phyloP scores from a whole-genome alignment of 2,113 vertebrate species.

The Perccottus glenii region DNA sequence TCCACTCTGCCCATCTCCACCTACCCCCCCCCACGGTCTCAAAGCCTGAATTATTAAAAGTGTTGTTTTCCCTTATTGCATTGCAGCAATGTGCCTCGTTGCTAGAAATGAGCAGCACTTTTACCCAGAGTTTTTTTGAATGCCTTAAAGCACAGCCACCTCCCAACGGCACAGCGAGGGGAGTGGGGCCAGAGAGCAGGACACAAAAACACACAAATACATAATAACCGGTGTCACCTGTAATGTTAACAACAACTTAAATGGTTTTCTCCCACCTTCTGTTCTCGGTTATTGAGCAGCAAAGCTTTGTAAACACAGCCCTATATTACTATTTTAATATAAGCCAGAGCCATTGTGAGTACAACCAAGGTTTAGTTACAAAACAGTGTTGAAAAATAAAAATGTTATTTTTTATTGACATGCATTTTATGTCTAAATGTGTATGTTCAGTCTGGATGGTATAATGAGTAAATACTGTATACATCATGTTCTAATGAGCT shows the following conservation, averaged over 20 bases:
- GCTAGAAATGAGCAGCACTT: slow-evolving; percentile 65
- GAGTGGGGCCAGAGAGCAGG: slow-evolving; percentile 11
- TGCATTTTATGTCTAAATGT: too few species aligned
- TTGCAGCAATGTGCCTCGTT: slow-evolving; percentile 75
- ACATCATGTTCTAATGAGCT: too few species aligned
- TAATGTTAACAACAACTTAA: not conserved
- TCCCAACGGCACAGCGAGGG: slow-evolving; percentile 38
- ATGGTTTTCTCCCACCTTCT: not conserved
- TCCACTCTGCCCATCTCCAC: slow-evolving; percentile 22
- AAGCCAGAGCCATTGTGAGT: too few species aligned
- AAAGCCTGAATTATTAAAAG: slow-evolving; percentile 80
- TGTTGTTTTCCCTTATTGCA: slow-evolving; percentile 82
- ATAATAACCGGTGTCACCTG: slow-evolving; percentile 18
- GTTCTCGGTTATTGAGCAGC: not conserved
- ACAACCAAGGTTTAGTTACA: too few species aligned
- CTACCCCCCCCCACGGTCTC: slow-evolving; percentile 49
- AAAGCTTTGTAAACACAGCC: not conserved
- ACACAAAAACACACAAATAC: not conserved
- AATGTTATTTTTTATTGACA: too few species aligned
- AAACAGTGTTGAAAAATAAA: too few species aligned
- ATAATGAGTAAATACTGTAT: too few species aligned
- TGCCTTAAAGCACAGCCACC: slow-evolving; percentile 48
- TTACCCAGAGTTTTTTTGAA: slow-evolving; percentile 33
- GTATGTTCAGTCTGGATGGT: too few species aligned
- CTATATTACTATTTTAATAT: too few species aligned